Percentiles rank a stretch among this genome's conserved stretches.
phyloP scores from a whole-genome alignment of 2,113 vertebrate genomes.

The Euleptes europaea region DNA sequence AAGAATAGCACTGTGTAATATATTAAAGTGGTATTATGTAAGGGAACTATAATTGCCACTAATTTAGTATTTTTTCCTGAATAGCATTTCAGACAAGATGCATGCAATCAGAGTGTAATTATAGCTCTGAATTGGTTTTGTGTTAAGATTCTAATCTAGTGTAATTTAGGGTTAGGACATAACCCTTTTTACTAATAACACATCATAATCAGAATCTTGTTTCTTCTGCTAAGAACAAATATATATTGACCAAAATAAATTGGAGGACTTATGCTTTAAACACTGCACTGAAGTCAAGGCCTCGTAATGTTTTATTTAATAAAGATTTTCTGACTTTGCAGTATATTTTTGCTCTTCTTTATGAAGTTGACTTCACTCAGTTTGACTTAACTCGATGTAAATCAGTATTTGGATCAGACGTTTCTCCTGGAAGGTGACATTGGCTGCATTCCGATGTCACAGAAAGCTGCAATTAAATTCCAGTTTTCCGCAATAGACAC shows the following conservation, averaged over 20 bases:
- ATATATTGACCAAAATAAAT: not conserved
- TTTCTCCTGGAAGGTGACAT: not conserved
- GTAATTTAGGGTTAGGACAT: not conserved
- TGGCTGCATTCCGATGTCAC: not conserved
- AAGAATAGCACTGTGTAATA: not conserved
- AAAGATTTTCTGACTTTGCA: not conserved
- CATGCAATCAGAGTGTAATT: not conserved
- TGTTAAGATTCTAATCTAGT: conserved; percentile 7
- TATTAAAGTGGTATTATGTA: not conserved
- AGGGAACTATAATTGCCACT: not conserved
- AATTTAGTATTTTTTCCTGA: not conserved
- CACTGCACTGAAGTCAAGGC: not conserved
- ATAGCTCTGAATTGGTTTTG: not conserved
- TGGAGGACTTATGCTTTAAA: not conserved
- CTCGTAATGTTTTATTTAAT: not conserved
- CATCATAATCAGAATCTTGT: conserved; percentile 7
- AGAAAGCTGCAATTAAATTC: too few species aligned
- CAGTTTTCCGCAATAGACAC: too few species aligned
- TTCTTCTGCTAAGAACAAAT: not conserved
- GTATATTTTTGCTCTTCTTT: not conserved
- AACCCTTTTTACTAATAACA: not conserved
- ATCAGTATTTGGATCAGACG: not conserved
- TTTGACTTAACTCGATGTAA: not conserved
- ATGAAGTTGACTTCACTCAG: not conserved
- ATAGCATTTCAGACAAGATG: not conserved